These are phyloP conservation scores for Chymomyza costata DNA, from an alignment of 1,140 invertebrate genomes.

Conservation along the genomic window DNA sequence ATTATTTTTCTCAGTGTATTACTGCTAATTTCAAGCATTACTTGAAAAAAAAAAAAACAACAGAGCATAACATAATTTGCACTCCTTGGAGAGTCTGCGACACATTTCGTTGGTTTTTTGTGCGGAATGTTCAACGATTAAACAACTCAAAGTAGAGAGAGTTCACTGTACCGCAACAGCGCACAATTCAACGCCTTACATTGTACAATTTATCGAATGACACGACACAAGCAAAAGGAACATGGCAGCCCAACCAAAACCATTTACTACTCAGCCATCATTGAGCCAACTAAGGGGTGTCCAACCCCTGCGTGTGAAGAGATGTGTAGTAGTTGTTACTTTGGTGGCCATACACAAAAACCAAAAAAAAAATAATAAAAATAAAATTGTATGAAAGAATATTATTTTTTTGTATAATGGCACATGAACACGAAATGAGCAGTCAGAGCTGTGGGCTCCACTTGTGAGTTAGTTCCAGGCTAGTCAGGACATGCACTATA, in stretches of 20 bases:
- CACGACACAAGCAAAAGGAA: slow-evolving; percentile 57
- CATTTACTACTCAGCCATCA: no score
- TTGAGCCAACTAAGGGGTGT: slow-evolving; percentile 41
- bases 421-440: slow-evolving; percentile 71
- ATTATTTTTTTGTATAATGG: slow-evolving; percentile 72
- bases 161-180: no score
- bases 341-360: slow-evolving; percentile 46
- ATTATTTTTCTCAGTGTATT: no score
- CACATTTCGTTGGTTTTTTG: no score
- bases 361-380: slow-evolving; percentile 15
- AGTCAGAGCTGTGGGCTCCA: slow-evolving; percentile 21
- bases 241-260: no score
- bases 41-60: no score
- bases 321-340: slow-evolving; percentile 41
- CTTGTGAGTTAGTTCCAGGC: no score
- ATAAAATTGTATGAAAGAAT: slow-evolving; percentile 44
- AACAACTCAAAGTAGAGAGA: no score
- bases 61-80: no score
- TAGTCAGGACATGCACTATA: slow-evolving; percentile 1
- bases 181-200: slow-evolving; percentile 24
- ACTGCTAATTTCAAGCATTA: no score
- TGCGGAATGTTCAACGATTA: no score
- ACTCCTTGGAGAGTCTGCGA: no score
- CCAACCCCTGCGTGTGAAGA: slow-evolving; percentile 62
- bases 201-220: slow-evolving; percentile 71